Conservation (phyloP, 2,113 vertebrate species). For the Caracal caracal region DNA sequence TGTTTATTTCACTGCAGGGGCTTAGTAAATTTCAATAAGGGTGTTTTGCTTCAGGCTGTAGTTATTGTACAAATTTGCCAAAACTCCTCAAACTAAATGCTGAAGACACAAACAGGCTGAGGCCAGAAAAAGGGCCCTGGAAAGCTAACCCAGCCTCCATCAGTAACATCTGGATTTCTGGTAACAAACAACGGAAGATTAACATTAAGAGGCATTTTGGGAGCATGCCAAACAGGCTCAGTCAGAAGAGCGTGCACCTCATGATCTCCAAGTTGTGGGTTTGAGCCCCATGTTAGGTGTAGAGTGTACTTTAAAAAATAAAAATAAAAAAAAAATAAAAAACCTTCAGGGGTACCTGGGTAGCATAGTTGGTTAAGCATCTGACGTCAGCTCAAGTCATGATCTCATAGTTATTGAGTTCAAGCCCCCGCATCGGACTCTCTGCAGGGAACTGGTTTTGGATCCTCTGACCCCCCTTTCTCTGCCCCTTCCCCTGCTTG, state of each 20-base stretch:
- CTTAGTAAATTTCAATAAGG: not conserved
- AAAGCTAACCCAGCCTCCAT: not conserved
- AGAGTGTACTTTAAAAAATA: not conserved
- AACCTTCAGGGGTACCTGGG: not conserved
- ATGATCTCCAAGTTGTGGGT: not conserved
- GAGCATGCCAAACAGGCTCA: not conserved
- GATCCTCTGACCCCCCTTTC: no score
- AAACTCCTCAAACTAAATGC: not conserved
- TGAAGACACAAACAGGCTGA: not conserved
- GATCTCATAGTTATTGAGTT: no score
- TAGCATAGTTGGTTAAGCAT: not conserved
- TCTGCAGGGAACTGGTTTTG: no score
- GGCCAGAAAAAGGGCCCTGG: not conserved
- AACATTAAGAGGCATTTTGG: not conserved
- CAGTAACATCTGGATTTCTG: not conserved
- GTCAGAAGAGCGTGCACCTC: not conserved
- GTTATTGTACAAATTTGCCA: not conserved
- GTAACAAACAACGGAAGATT: not conserved
- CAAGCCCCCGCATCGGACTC: no score
- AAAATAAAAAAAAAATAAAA: not conserved
- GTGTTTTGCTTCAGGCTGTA: not conserved
- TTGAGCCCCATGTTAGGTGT: not conserved
- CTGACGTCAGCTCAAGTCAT: not conserved
- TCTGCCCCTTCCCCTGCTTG: not conserved
- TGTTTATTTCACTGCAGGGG: not conserved